Conservation (phyloP, 2,888 invertebrate species). For the Platycnemis pennipes region DNA sequence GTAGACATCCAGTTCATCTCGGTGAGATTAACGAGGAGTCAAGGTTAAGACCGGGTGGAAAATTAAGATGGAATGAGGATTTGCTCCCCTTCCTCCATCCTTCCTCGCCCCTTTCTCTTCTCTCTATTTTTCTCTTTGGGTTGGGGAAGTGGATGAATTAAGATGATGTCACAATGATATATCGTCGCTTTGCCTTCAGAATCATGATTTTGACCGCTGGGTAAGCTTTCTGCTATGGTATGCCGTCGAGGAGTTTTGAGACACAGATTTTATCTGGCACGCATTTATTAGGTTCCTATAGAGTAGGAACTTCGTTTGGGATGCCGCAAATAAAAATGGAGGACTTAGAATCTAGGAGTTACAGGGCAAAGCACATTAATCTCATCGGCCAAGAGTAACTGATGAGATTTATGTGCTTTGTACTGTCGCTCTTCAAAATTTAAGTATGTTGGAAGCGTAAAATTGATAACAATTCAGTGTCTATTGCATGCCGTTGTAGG, state of each 20-base stretch:
- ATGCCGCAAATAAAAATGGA: no score
- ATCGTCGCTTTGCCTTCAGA: background rate
- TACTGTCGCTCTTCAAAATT: no score
- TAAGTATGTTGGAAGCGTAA: no score
- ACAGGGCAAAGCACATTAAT: no score
- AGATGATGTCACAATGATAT: slow-evolving; percentile 9
- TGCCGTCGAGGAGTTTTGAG: background rate
- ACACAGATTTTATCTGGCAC: background rate
- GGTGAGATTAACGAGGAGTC: slow-evolving; percentile 10
- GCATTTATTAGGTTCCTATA: no score
- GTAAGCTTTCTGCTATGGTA: background rate
- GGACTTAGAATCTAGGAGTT: no score
- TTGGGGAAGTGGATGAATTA: background rate
- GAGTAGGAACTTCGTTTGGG: no score
- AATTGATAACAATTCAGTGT: no score
- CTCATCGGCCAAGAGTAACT: no score
- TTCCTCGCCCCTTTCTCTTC: background rate
- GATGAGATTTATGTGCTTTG: no score
- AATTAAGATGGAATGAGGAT: slow-evolving; percentile 28
- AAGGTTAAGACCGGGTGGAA: background rate
- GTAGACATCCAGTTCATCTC: slow-evolving; percentile 1
- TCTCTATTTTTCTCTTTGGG: background rate
- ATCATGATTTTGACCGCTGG: background rate
- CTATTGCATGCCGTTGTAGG: no score
- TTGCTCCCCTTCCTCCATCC: background rate